Base-by-base conservation (phyloP, 2,888 invertebrate species). In the Lutraria lutraria region DNA sequence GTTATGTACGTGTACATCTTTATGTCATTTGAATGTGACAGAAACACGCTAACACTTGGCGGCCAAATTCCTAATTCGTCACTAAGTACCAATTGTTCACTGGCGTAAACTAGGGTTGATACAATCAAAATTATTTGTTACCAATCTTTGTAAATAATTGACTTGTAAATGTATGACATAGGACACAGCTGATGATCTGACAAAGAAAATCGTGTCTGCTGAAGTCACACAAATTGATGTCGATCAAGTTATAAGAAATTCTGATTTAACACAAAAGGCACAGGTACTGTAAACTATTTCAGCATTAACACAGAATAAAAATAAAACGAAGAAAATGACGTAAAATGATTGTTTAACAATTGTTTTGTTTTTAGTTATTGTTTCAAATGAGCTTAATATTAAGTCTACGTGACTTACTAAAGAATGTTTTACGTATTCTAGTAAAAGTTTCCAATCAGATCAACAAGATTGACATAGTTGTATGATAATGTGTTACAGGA, bases 101-200 rank as follows among this genome's bases (percentile, higher is more conserved):
- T 43, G 43, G 2, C 43, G n/a, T n/a, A 43, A 8, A 43, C 43
- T 8, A 43, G 8, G 8, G 43, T 43, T 43, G 43, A 43, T 8
- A 43, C 8, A 8, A 43, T 43, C 8, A 43, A 43, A 43, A 43
- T 8, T 6, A 31, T 34, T 31, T 79, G 31, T 56, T 56, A 12
- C 19, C 56, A 12, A 56, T 12, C 56, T 8, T 56, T 56, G 3
- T 19, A 56, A 72, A 72, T n/a, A 13, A n/a, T 19, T 13, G 2
- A 29, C 13, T 12, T 34, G 79, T 79, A 43, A 21, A 21, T 34
- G 34, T 34, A 43, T 81, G 10, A 21, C 25, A 6, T 8, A 84
- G 84, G 84, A 84, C 43, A 29, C 25, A 31, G 84, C 76, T 19
- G 72, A 31, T 76, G 31, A 76, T 4, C 21, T 53, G 16, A 21